Conservation (phyloP, 37 sponge, comb jelly and placozoan genomes). For the Cliona cf. orientalis region DNA sequence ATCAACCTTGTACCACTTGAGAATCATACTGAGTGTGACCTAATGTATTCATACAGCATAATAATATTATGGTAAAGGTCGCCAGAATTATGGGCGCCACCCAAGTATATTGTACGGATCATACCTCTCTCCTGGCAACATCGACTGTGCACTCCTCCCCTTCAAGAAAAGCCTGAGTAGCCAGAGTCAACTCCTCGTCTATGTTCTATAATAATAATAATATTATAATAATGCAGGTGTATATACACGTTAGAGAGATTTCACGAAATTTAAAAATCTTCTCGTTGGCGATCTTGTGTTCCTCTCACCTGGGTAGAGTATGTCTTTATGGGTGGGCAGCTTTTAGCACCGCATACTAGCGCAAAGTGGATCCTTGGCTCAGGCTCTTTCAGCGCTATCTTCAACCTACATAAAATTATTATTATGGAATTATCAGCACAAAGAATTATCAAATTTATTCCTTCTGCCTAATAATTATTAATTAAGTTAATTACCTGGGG, state of each 20-base stretch:
- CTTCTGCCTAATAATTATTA: background rate
- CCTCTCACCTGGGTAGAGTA: constrained; percentile 82
- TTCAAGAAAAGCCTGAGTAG: constrained; percentile 85
- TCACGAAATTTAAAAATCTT: too few species aligned
- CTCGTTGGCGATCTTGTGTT: background rate
- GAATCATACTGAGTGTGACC: constrained; percentile 77
- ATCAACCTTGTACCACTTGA: constrained; percentile 97
- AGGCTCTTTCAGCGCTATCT: constrained; percentile 60
- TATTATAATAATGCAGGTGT: too few species aligned
- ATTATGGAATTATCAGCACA: background rate
- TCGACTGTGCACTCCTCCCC: constrained; percentile 67
- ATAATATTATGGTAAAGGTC: background rate
- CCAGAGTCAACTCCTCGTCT: constrained; percentile 75
- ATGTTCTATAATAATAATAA: constrained; percentile 52
- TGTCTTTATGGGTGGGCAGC: constrained; percentile 95
- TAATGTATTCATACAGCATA: constrained; percentile 3
- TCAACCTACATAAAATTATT: constrained; percentile 30
- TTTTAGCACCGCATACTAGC: constrained; percentile 96
- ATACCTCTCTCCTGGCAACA: constrained; percentile 73
- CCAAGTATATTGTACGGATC: background rate
- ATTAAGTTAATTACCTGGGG: constrained; percentile 50
- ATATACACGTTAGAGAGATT: too few species aligned
- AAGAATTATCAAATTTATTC: background rate
- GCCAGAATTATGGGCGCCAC: background rate
- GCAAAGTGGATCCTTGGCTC: constrained; percentile 97